Evolutionary conservation across 2,113 vertebrate genomes (phyloP), one percentile per base, ranked within the genome.

Genomic region (Neodontobutis hainanensis): DNA sequence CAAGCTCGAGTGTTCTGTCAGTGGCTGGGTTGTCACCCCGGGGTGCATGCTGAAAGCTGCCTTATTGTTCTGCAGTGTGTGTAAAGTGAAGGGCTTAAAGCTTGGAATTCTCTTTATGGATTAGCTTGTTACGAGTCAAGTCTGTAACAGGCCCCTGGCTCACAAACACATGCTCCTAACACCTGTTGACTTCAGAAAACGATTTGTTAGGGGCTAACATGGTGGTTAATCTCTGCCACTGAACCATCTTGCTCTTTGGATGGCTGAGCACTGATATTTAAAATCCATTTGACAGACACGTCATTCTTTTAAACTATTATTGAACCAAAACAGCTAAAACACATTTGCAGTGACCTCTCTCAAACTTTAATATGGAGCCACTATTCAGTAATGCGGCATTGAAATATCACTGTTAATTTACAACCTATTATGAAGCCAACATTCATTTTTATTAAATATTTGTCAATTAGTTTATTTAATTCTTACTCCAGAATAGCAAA

Each of bases 41-140:
- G 73, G 58, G 55, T 61, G 2, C 53, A 62, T 27, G 32, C 59
- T 65, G 42, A 67, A 55, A 73, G 59, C 32, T 27, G 12, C 19
- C 3, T 50, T 66, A 67, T 63, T 82, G 59, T 62, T 76, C 65
- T 70, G 59, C 8, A 38, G 65, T 45, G 68, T 45, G 34, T 53
- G 58, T 16, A 48, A 58, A 35, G 3, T 36, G 43, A n/a, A 68
- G 16, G 44, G 45, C 35, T 65, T 75, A 27, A 46, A 68, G 58
- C 27, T 48, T 57, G 16, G 32, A 45, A 38, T 46, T 56, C 11
- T 71, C 55, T 4, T 2, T 62, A 40, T 72, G 64, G 67, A 75
- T 83, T 75, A 65, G 44, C 14, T 45, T 56, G 48, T 38, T 53
- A 77, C 11, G 55, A 77, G 48, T 50, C 1, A 10, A 61, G 46